Percentiles rank a stretch among this genome's conserved stretches.
Conservation (phyloP, 2,888 invertebrate species). For the Andrena minutula region DNA sequence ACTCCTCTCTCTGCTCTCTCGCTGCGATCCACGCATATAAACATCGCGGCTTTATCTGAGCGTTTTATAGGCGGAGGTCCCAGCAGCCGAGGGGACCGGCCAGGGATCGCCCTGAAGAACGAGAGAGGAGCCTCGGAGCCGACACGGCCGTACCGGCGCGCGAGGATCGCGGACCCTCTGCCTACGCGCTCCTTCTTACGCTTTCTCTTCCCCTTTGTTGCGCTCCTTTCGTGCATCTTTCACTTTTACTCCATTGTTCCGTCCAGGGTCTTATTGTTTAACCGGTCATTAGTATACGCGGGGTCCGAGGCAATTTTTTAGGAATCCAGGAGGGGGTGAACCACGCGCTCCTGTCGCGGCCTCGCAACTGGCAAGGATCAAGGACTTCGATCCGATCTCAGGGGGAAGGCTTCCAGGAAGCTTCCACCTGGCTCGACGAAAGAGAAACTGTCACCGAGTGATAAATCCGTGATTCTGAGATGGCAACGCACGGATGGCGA, state of each 20-base stretch:
- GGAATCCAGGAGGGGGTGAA: background rate
- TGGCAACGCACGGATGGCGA: background rate
- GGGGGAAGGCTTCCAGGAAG: no score
- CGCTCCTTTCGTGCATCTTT: conserved; percentile 11
- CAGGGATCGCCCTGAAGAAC: conserved; percentile 58
- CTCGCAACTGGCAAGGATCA: no score
- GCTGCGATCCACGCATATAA: conserved; percentile 78
- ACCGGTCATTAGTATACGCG: conserved; percentile 7
- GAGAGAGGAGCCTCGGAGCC: conserved; percentile 44
- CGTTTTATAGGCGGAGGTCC: conserved; percentile 78
- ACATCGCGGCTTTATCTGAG: conserved; percentile 81
- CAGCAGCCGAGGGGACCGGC: conserved; percentile 56
- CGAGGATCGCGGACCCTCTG: conserved; percentile 53
- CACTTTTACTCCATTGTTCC: background rate
- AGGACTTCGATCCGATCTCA: no score
- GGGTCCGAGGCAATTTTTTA: background rate
- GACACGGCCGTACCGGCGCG: conserved; percentile 34
- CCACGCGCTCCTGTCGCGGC: no score
- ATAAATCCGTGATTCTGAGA: background rate
- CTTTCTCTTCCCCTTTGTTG: conserved; percentile 21
- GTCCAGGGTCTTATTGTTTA: background rate
- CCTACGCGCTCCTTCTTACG: conserved; percentile 59
- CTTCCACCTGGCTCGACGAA: no score
- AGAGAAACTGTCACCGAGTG: background rate
- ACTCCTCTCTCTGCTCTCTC: conserved; percentile 66